These are phyloP conservation scores for Scaptomyza hsui DNA, from an alignment of 1,140 invertebrate species.

Conservation along the genomic window DNA sequence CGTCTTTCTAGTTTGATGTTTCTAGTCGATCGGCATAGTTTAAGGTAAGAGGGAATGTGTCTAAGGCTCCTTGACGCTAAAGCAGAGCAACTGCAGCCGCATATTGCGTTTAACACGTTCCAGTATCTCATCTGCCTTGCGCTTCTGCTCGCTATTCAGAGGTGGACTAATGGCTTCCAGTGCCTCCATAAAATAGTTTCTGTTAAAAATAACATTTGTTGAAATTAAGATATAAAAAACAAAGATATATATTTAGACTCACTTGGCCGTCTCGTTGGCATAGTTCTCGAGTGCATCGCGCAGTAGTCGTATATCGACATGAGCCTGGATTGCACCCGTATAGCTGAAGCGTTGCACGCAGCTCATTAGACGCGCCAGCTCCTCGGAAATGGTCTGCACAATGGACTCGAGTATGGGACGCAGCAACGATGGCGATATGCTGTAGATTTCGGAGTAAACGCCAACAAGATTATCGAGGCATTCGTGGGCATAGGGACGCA, in stretches of 20 bases:
- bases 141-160: constrained; percentile 66
- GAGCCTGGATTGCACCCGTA: constrained; percentile 79
- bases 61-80: constrained; percentile 74
- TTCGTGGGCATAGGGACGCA: constrained; percentile 96
- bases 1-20: neutral
- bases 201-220: constrained; percentile 2
- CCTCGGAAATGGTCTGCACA: constrained; percentile 95
- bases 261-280: constrained; percentile 82
- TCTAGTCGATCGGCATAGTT: neutral
- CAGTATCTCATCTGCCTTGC: constrained; percentile 81
- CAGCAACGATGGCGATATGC: constrained; percentile 91
- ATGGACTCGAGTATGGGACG: constrained; percentile 92
- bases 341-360: constrained; percentile 86
- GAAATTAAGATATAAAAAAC: neutral
- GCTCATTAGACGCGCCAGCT: constrained; percentile 93
- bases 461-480: constrained; percentile 95
- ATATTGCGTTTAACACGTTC: constrained; percentile 80
- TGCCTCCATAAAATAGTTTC: constrained; percentile 82
- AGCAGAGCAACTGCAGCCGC: constrained; percentile 83
- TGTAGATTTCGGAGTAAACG: constrained; percentile 94
- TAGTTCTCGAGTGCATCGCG: constrained; percentile 76
- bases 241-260: neutral
- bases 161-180: constrained; percentile 82
- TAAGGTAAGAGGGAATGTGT: constrained; percentile 37
- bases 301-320: constrained; percentile 77